These are phyloP conservation scores for Aspidapion aeneum DNA, from an alignment of 2,888 invertebrate species.

Conservation along the genomic window DNA sequence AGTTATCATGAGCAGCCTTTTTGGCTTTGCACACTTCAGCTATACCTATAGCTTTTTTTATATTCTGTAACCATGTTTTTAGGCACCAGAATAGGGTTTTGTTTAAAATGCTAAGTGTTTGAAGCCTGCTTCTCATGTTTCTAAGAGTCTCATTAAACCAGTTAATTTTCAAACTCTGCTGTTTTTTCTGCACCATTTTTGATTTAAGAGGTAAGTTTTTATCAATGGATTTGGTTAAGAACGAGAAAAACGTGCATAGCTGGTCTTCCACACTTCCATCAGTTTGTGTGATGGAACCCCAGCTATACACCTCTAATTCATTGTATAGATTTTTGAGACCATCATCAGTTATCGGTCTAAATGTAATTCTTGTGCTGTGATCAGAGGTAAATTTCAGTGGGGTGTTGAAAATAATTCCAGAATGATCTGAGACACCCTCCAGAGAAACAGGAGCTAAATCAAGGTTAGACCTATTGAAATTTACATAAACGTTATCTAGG, in stretches of 20 bases:
- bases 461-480: conserved; percentile 8
- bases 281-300: not conserved
- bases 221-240: not conserved
- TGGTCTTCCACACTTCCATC: not conserved
- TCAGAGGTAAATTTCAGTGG: conserved; percentile 4
- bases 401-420: conserved; percentile 6
- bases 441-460: conserved; percentile 5
- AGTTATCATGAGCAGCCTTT: not conserved
- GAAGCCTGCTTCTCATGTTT: not conserved
- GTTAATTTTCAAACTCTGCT: not conserved
- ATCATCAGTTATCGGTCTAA: conserved; percentile 5
- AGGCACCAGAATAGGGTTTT: not conserved
- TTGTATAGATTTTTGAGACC: not conserved
- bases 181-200: not conserved
- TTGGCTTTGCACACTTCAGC: not conserved
- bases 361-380: conserved; percentile 1
- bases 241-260: not conserved
- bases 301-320: not conserved
- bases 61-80: not conserved
- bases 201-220: not conserved
- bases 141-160: not conserved
- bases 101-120: not conserved
- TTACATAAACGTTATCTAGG: conserved; percentile 11
- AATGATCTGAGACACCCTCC: conserved; percentile 7
- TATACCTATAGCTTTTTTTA: not conserved